A percentile compares a stretch with the other conserved stretches of the same genome.
phyloP scores from a whole-genome alignment of 1,140 invertebrate species.

The Mycetomoellerius zeteki region DNA sequence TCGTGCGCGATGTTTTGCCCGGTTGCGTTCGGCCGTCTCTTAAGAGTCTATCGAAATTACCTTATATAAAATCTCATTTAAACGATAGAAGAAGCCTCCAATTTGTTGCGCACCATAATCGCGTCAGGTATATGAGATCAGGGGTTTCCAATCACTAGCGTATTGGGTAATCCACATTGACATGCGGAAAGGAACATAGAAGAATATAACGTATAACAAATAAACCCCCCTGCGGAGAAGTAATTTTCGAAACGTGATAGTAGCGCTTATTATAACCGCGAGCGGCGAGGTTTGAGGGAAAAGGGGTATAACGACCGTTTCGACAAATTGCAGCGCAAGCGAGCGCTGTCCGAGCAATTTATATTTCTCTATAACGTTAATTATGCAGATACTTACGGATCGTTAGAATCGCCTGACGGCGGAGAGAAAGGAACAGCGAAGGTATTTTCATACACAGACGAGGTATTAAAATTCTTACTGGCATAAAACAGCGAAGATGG shows the following conservation, averaged over 20 bases:
- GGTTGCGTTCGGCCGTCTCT: neutral
- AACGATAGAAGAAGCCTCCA: slow-evolving; percentile 25
- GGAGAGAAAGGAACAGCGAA: slow-evolving; percentile 21
- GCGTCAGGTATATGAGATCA: slow-evolving; percentile 20
- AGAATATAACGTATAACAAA: slow-evolving; percentile 41
- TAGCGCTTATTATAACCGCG: slow-evolving; percentile 27
- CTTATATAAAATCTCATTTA: slow-evolving; percentile 52
- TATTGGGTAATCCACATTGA: slow-evolving; percentile 32
- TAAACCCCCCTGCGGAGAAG: slow-evolving; percentile 15
- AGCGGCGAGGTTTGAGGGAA: neutral
- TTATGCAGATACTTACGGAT: slow-evolving; percentile 31
- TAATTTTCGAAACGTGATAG: slow-evolving; percentile 46
- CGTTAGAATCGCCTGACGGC: slow-evolving; percentile 14
- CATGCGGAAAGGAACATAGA: slow-evolving; percentile 45
- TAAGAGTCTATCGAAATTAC: slow-evolving; percentile 13
- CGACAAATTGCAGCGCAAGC: slow-evolving; percentile 16
- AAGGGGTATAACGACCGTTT: slow-evolving; percentile 44
- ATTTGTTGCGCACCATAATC: slow-evolving; percentile 38
- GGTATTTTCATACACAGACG: neutral
- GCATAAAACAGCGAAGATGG: neutral
- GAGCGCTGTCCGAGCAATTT: slow-evolving; percentile 28
- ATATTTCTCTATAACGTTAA: slow-evolving; percentile 51
- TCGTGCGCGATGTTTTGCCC: slow-evolving; percentile 1
- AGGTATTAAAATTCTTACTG: neutral
- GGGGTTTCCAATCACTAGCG: slow-evolving; percentile 37